Conservation (phyloP, 2,888 invertebrate species). For the Altica lythri region DNA sequence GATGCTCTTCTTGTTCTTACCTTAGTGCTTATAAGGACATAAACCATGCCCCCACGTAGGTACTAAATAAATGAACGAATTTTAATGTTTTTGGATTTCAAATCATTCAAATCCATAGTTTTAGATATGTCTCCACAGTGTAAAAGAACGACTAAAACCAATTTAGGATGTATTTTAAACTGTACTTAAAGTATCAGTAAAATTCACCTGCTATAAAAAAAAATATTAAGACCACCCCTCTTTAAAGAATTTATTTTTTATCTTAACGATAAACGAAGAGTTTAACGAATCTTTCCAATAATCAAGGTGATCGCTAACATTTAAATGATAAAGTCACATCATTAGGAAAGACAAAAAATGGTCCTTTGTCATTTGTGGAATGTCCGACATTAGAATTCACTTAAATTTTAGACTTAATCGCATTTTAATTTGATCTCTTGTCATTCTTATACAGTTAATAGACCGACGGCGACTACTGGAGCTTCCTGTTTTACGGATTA, state of each 20-base stretch:
- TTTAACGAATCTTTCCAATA: conserved; percentile 9
- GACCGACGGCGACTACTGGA: conserved; percentile 34
- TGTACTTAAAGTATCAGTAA: too few species aligned
- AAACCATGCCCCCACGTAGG: too few species aligned
- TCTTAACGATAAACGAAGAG: conserved; percentile 1
- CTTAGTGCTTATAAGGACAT: too few species aligned
- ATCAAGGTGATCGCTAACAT: conserved; percentile 12
- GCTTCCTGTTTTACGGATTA: conserved; percentile 42
- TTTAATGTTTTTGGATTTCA: too few species aligned
- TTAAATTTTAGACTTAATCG: conserved; percentile 52
- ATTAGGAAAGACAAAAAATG: conserved; percentile 16
- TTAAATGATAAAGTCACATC: conserved; percentile 20
- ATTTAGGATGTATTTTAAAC: too few species aligned
- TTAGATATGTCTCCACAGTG: too few species aligned
- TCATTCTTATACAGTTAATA: conserved; percentile 43
- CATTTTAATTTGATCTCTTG: conserved; percentile 51
- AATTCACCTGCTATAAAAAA: too few species aligned
- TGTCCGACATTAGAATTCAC: conserved; percentile 52
- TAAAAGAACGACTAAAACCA: too few species aligned
- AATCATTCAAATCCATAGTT: too few species aligned
- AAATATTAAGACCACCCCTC: conserved; percentile 4
- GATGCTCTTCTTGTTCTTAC: too few species aligned
- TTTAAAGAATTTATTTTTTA: conserved; percentile 3
- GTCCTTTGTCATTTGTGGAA: conserved; percentile 42
- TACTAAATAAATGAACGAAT: too few species aligned